Conservation (phyloP, 1,140 invertebrate genomes). For the Zaprionus africanus region DNA sequence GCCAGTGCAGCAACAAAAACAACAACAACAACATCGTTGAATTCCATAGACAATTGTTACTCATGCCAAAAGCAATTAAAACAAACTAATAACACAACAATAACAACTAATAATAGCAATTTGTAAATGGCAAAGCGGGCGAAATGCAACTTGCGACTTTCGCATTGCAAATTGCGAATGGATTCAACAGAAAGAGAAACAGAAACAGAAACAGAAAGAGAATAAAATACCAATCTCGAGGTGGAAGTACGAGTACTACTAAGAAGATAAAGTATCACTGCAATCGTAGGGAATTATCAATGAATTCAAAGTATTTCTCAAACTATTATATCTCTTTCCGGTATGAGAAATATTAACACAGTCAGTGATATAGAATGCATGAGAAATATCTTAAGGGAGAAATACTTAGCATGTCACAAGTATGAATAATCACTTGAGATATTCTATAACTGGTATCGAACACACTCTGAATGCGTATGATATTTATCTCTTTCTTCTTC, state of each 20-base stretch:
- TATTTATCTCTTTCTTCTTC: too few species aligned
- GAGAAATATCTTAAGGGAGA: neutral
- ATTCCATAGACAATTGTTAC: constrained; percentile 65
- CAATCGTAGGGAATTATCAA: neutral
- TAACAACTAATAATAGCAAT: constrained; percentile 66
- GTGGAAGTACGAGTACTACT: neutral
- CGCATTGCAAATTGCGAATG: constrained; percentile 34
- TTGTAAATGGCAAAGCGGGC: constrained; percentile 58
- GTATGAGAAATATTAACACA: neutral
- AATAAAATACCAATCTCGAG: constrained; percentile 7
- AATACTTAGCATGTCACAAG: neutral
- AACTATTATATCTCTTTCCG: neutral
- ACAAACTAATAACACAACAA: constrained; percentile 17
- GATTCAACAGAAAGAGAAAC: constrained; percentile 49
- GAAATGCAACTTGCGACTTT: constrained; percentile 29
- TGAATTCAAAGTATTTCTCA: constrained; percentile 20
- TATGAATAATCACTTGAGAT: neutral
- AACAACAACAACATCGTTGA: constrained; percentile 17
- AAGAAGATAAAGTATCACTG: constrained; percentile 9
- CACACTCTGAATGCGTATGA: neutral
- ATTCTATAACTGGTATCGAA: neutral
- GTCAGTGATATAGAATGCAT: neutral
- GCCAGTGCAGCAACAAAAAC: constrained; percentile 16
- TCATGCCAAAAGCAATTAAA: constrained; percentile 73
- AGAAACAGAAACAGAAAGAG: constrained; percentile 34